phyloP scores from a whole-genome alignment of 2,888 invertebrate genomes.

The Xylophagus ater region DNA sequence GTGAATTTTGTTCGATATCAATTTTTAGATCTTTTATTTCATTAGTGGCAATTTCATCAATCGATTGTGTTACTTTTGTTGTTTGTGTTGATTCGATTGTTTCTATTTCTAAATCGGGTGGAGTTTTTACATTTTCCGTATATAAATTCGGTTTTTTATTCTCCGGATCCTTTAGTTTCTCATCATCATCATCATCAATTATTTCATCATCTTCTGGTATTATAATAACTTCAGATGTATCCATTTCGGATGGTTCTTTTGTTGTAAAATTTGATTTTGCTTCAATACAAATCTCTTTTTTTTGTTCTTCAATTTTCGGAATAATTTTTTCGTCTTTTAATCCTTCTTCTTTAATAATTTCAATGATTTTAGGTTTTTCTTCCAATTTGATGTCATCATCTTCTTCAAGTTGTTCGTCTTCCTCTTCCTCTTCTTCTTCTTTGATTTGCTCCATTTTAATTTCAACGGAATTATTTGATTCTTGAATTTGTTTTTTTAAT shows the following conservation, averaged over 20 bases:
- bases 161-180: no score
- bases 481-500: constrained; percentile 11
- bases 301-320: no score
- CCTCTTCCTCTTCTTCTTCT: constrained; percentile 7
- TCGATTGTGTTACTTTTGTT: no score
- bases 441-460: constrained; percentile 5
- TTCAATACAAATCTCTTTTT: background rate
- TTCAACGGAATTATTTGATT: constrained; percentile 1
- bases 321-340: constrained; percentile 7
- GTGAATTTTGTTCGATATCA: no score
- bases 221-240: constrained; percentile 23
- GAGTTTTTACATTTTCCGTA: no score
- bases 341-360: constrained; percentile 12
- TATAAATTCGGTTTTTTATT: constrained; percentile 13
- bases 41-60: no score
- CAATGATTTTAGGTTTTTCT: constrained; percentile 18
- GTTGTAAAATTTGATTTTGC: background rate
- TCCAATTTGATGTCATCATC: constrained; percentile 22
- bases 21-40: no score
- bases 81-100: no score
- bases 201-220: constrained; percentile 25
- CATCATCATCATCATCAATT: constrained; percentile 11
- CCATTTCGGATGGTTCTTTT: constrained; percentile 17
- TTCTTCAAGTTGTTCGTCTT: constrained; percentile 17
- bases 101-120: no score